A percentile compares a stretch with the other conserved stretches of the same genome.
phyloP scores from a whole-genome alignment of 2,113 vertebrate species.

The Eleginops maclovinus region DNA sequence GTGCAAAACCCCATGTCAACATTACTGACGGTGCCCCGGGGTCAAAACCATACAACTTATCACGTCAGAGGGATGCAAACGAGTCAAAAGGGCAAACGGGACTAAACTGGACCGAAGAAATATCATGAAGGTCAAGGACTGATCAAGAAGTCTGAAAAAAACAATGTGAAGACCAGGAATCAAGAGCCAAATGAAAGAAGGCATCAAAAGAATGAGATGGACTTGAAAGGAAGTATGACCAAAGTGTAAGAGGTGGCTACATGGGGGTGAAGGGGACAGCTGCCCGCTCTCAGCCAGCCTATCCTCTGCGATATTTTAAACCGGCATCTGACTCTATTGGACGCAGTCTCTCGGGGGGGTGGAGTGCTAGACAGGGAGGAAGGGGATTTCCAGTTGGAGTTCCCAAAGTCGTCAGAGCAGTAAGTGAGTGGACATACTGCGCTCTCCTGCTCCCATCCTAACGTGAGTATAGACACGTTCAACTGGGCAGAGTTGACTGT shows the following conservation, averaged over 20 bases:
- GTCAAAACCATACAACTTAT: slow-evolving; percentile 10
- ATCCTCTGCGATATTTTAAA: slow-evolving; percentile 83
- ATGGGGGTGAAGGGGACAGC: slow-evolving; percentile 74
- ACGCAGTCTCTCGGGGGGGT: slow-evolving; percentile 57
- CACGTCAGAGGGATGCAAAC: background rate
- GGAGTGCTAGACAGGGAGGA: slow-evolving; percentile 33
- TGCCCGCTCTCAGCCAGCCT: slow-evolving; percentile 60
- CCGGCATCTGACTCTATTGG: slow-evolving; percentile 64
- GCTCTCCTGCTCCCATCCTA: slow-evolving; percentile 23
- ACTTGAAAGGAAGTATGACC: slow-evolving; percentile 5
- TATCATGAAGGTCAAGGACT: background rate
- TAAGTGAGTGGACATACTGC: slow-evolving; percentile 44
- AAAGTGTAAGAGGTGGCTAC: background rate
- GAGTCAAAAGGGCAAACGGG: background rate
- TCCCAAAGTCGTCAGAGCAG: slow-evolving; percentile 52
- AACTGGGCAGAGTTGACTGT: background rate
- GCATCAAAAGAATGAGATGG: background rate
- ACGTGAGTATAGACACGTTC: slow-evolving; percentile 39
- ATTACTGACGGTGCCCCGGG: slow-evolving; percentile 14
- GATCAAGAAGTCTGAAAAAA: slow-evolving; percentile 4
- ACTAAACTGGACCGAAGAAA: background rate
- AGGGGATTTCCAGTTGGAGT: slow-evolving; percentile 45
- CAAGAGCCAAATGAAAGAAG: background rate
- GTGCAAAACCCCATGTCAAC: slow-evolving; percentile 22
- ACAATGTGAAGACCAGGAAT: background rate